These are phyloP conservation scores for Ctenopoma multispine DNA, from an alignment of 2,797 vertebrate genomes.

Conservation along the genomic window DNA sequence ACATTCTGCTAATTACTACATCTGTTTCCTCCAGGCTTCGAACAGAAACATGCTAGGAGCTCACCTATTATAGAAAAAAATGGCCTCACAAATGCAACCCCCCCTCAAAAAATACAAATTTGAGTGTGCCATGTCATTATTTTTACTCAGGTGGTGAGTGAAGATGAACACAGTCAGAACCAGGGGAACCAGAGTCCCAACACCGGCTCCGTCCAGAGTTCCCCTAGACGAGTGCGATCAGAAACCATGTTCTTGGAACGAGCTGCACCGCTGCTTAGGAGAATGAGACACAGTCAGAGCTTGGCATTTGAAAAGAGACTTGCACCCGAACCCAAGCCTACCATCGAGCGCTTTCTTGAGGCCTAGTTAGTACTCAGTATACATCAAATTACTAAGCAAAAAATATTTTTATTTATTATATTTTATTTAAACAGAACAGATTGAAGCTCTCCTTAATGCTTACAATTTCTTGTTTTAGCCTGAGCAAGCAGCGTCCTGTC, in stretches of 20 bases:
- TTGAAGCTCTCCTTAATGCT: constrained; percentile 34
- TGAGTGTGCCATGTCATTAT: neutral
- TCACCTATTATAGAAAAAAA: neutral
- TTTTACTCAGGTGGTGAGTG: constrained; percentile 89
- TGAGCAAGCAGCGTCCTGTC: constrained; percentile 79
- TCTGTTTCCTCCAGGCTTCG: neutral
- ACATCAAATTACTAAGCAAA: neutral
- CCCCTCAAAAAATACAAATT: too few relatives aligned
- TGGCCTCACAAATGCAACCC: too few relatives aligned
- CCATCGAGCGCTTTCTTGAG: constrained; percentile 94
- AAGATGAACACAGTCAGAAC: constrained; percentile 95
- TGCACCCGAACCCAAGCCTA: constrained; percentile 94
- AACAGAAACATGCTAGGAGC: neutral
- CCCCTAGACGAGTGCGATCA: constrained; percentile 93
- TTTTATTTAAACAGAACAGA: neutral
- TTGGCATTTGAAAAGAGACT: constrained; percentile 95
- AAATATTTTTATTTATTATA: too few relatives aligned
- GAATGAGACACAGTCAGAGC: constrained; percentile 95
- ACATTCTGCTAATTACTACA: neutral
- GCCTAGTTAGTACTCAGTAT: constrained; percentile 87
- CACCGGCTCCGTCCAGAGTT: constrained; percentile 91
- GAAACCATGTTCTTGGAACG: constrained; percentile 93
- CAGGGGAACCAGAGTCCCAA: constrained; percentile 91
- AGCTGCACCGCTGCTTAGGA: constrained; percentile 90
- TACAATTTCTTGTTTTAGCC: constrained; percentile 61